phyloP scores from a whole-genome alignment of 2,797 vertebrate genomes.

The Macropus fuliginosus region DNA sequence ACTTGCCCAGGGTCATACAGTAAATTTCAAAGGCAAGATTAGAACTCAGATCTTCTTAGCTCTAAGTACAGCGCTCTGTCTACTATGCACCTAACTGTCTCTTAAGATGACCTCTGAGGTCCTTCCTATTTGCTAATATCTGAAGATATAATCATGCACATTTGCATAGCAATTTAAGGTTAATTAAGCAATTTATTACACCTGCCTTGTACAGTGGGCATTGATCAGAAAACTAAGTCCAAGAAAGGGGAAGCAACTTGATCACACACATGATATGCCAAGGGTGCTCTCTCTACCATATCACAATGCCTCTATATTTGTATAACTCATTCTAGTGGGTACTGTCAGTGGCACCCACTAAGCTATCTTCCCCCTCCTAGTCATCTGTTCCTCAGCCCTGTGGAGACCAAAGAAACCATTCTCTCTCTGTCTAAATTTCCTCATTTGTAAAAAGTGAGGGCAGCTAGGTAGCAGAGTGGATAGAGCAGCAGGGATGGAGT shows the following conservation, averaged over 20 bases:
- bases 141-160: not conserved
- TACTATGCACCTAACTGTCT: not conserved
- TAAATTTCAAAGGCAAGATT: not conserved
- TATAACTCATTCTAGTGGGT: not conserved
- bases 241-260: not conserved
- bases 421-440: too few species aligned
- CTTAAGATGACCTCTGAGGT: not conserved
- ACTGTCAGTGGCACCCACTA: not conserved
- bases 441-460: too few species aligned
- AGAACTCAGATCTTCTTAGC: not conserved
- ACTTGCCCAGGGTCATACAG: not conserved
- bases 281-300: not conserved
- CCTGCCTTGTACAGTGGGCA: not conserved
- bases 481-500: too few species aligned
- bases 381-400: not conserved
- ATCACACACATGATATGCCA: not conserved
- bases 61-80: not conserved
- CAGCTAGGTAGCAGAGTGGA: too few species aligned
- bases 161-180: not conserved
- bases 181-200: not conserved
- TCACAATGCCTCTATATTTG: not conserved
- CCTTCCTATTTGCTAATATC: not conserved
- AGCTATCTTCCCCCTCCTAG: not conserved
- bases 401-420: too few species aligned
- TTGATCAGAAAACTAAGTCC: not conserved